Evolutionary conservation across 2,113 vertebrate genomes (phyloP).

Genomic region (Oryzias melastigma): DNA sequence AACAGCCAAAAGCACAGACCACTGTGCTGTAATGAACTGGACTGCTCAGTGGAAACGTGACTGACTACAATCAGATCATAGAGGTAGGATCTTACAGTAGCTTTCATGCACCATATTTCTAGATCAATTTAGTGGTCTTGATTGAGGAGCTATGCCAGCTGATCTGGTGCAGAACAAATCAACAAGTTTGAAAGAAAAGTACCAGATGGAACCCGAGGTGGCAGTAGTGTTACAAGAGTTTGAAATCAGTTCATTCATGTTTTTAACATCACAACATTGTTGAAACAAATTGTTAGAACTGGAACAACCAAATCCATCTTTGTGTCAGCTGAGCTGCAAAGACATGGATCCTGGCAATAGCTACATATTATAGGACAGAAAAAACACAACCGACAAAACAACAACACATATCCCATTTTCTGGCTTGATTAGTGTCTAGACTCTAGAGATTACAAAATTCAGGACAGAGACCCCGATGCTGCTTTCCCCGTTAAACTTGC

Average conservation of each 20-base stretch:
- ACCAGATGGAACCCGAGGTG: conserved; percentile 10
- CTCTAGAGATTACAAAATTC: conserved; percentile 23
- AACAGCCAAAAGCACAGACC: no score
- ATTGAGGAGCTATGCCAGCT: conserved; percentile 1
- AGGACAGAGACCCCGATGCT: conserved; percentile 41
- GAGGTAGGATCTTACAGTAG: conserved; percentile 29
- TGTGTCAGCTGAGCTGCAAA: conserved; percentile 27
- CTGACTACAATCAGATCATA: conserved; percentile 25
- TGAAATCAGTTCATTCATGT: no score
- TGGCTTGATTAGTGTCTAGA: conserved; percentile 52
- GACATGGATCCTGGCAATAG: conserved; percentile 39
- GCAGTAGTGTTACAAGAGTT: not conserved
- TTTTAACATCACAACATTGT: no score
- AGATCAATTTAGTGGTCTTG: conserved; percentile 4
- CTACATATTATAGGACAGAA: conserved; percentile 32
- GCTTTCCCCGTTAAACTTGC: conserved; percentile 36
- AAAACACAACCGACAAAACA: conserved; percentile 57
- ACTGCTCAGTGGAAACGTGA: no score
- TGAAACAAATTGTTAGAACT: no score
- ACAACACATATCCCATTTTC: conserved; percentile 49
- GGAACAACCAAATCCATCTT: conserved; percentile 29
- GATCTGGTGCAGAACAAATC: conserved; percentile 21
- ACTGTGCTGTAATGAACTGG: no score
- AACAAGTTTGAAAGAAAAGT: conserved; percentile 29
- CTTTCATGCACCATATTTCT: conserved; percentile 42